Conservation (phyloP, 2,113 vertebrate genomes). For the Neodon shergylaensis region DNA sequence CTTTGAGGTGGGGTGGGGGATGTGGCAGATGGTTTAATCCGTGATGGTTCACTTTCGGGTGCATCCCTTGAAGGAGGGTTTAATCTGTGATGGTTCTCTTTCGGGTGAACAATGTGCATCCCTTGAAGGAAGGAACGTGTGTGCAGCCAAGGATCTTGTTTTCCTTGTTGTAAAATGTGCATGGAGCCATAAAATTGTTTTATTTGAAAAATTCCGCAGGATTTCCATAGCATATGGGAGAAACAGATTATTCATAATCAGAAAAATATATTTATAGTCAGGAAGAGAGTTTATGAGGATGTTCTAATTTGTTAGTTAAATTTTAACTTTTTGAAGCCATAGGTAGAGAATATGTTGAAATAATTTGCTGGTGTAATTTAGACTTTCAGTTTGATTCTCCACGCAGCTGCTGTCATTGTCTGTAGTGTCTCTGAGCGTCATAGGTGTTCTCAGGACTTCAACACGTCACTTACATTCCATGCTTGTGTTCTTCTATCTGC, state of each 20-base stretch:
- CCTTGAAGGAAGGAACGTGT: background rate
- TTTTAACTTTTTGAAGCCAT: slow-evolving; percentile 52
- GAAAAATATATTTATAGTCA: slow-evolving; percentile 15
- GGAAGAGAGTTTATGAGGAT: background rate
- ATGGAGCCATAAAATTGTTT: background rate
- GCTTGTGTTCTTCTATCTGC: background rate
- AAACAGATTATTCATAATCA: background rate
- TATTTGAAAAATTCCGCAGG: background rate
- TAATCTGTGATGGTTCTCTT: slow-evolving; percentile 37
- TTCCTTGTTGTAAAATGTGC: slow-evolving; percentile 52
- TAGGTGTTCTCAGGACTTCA: background rate
- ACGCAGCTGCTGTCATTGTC: background rate
- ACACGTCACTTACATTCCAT: background rate
- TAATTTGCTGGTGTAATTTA: slow-evolving; percentile 19
- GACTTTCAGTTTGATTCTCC: slow-evolving; percentile 5
- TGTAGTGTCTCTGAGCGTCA: background rate
- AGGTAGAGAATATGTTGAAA: slow-evolving; percentile 48
- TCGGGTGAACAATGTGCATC: background rate
- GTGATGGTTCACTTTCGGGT: slow-evolving; percentile 39
- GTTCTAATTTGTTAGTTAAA: slow-evolving; percentile 22
- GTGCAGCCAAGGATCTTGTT: slow-evolving; percentile 35
- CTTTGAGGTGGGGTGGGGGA: background rate
- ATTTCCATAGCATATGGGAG: background rate
- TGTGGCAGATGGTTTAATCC: background rate
- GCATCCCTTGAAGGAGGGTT: background rate